Base-by-base conservation (phyloP, 1,140 invertebrate species). In the Atta texana region DNA sequence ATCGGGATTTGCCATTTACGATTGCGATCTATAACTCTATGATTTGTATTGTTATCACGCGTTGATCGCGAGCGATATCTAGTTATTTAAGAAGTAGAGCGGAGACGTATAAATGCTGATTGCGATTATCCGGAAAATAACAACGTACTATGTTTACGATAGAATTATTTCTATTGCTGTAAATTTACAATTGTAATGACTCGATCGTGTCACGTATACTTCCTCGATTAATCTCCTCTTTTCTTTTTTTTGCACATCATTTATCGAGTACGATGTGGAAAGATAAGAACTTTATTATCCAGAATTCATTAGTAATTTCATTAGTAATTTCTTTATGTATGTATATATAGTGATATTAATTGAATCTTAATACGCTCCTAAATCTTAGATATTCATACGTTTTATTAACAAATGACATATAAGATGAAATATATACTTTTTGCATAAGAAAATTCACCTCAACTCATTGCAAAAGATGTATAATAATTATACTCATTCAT, bases 61-160 rank as follows among this genome's bases (percentile, higher is more conserved):
- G 18, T 72, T 51, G 78, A 81, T 81, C 51, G 51, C 51, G 34
- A 16, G 39, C 53, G 69, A 75, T 34, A 39, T 39, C 34, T 39
- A 21, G 68, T 74, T 59, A 72, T 82, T 84, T 74, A 18, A 34
- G 68, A 84, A 74, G 69, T 74, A 6, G 69, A 74, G 55, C 34
- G 68, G 68, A 59, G 53, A 53, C 24, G 8, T 21, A 44, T 44
- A 51, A 51, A 72, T 44, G 51, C 51, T 81, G 78, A 81, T 81
- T 81, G 71, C 66, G 66, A 66, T 71, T 44, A 71, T 81, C 78
- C 78, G 66, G 14, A n/a, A 21, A 81, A 71, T 71, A 81, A 71
- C 66, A 81, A 71, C 51, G 34, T 18, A 31, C 77, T 24, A 63
- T 69, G 21, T 69, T 81, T 81, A 81, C 51, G 78, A 72, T 53